A percentile compares a stretch with the other conserved stretches of the same genome.
Evolutionary conservation across 1,140 invertebrate genomes (phyloP).

Genomic region (Hylyphantes graminicola): DNA sequence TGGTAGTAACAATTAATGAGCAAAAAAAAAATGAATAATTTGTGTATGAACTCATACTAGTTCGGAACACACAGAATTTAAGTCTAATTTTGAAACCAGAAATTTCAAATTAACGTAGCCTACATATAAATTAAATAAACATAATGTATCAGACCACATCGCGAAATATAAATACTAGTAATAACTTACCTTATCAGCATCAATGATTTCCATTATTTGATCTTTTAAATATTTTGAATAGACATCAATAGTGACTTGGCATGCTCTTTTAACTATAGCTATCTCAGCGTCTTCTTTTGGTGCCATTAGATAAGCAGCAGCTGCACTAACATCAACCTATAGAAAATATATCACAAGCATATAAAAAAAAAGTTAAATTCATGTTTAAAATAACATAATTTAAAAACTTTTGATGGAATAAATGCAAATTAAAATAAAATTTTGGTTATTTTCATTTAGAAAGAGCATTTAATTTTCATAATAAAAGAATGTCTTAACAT

Average conservation of each 20-base stretch:
- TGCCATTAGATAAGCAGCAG: slow-evolving; percentile 88
- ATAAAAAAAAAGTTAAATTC: neutral
- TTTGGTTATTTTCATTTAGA: neutral
- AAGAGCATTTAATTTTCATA: neutral
- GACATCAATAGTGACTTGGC: slow-evolving; percentile 90
- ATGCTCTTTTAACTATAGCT: slow-evolving; percentile 93
- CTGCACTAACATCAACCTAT: slow-evolving; percentile 85
- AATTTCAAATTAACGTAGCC: neutral
- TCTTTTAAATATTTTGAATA: slow-evolving; percentile 97
- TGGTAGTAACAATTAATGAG: too few species aligned
- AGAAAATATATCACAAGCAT: slow-evolving; percentile 49
- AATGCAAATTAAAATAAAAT: neutral
- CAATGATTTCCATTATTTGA: slow-evolving; percentile 98
- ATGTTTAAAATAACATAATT: neutral
- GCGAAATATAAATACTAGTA: neutral
- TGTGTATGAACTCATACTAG: too few species aligned
- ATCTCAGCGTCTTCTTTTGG: slow-evolving; percentile 96
- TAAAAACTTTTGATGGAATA: neutral
- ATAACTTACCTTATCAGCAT: slow-evolving; percentile 83
- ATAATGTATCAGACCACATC: neutral
- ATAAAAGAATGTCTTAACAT: neutral
- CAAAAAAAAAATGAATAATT: too few species aligned
- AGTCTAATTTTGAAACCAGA: too few species aligned
- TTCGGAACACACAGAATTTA: too few species aligned
- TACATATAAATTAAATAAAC: too few species aligned